These are phyloP conservation scores for Halcyon leucocephala DNA, from an alignment of 2,797 vertebrate species.

Conservation along the genomic window DNA sequence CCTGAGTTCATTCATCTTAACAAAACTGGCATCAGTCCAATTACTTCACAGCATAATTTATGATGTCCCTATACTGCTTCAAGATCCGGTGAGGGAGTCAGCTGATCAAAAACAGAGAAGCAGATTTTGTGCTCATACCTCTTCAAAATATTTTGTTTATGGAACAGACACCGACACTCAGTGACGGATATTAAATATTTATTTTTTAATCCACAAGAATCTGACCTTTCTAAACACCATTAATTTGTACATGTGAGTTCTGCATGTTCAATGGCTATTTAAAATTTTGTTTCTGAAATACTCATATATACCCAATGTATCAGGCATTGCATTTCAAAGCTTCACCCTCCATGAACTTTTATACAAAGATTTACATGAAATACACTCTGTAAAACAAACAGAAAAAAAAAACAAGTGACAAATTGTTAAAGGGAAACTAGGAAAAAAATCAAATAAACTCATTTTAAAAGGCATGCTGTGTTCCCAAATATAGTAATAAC, in stretches of 20 bases:
- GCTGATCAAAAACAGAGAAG: not conserved
- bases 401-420: not conserved
- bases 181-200: not conserved
- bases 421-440: not conserved
- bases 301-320: not conserved
- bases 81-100: not conserved
- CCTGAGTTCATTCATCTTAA: not conserved
- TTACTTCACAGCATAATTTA: not conserved
- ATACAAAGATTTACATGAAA: not conserved
- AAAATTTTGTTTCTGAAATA: not conserved
- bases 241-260: not conserved
- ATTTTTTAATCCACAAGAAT: not conserved
- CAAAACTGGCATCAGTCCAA: not conserved
- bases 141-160: not conserved
- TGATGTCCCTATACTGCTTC: not conserved
- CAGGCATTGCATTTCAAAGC: not conserved
- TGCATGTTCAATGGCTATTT: not conserved
- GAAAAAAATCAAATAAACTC: not conserved
- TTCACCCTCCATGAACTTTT: not conserved
- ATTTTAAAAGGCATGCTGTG: not conserved
- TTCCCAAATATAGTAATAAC: not conserved
- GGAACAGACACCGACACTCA: not conserved
- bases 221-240: not conserved
- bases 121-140: not conserved
- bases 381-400: not conserved